phyloP scores from a whole-genome alignment of 2,113 vertebrate species.

The Hyperoodon ampullatus region DNA sequence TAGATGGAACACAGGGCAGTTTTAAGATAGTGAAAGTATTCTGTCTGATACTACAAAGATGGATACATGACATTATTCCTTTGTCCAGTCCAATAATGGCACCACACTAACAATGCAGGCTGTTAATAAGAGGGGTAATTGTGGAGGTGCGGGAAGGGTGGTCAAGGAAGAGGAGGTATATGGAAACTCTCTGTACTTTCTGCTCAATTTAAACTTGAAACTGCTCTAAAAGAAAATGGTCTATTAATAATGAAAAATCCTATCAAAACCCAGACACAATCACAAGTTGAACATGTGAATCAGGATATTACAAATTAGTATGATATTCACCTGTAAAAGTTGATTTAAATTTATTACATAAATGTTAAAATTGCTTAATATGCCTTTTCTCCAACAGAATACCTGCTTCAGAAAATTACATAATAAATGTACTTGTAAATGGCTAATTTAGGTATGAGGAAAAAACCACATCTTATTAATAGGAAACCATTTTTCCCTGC shows the following conservation, averaged over 20 bases:
- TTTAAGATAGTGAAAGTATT: background rate
- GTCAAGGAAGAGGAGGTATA: background rate
- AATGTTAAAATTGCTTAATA: background rate
- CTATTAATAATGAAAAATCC: background rate
- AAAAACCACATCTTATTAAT: background rate
- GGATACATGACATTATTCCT: background rate
- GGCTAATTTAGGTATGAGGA: background rate
- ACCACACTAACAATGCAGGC: background rate
- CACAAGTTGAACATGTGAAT: background rate
- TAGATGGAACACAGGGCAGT: background rate
- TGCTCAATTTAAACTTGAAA: background rate
- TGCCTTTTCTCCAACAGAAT: background rate
- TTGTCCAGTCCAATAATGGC: background rate
- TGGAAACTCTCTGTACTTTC: background rate
- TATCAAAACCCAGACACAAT: background rate
- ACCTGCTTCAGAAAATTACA: background rate
- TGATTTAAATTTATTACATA: background rate
- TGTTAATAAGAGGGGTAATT: background rate
- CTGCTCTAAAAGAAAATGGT: background rate
- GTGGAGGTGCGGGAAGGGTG: fast-evolving
- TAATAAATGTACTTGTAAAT: background rate
- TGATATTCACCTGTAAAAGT: background rate
- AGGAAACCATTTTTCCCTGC: background rate
- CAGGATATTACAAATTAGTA: background rate
- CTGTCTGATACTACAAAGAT: background rate